Percentiles rank a stretch among this genome's conserved stretches.
Conservation (phyloP, 2,888 invertebrate genomes). For the Ophioninae sp. region DNA sequence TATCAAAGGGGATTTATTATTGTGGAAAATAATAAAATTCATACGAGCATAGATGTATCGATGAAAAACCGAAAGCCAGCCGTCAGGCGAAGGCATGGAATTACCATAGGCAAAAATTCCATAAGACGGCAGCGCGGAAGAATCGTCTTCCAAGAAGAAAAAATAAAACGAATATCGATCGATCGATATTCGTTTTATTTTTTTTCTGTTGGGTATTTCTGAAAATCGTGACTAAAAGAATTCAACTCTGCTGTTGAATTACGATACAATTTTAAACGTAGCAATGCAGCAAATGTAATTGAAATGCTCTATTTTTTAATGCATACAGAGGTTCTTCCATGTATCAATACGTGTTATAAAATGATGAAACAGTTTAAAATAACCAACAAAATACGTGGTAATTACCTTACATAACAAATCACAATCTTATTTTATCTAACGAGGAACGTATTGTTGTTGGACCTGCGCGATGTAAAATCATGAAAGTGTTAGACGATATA, state of each 20-base stretch:
- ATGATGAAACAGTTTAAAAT: background rate
- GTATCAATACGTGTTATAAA: background rate
- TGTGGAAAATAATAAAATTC: constrained; percentile 64
- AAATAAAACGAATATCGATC: background rate
- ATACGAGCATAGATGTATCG: constrained; percentile 66
- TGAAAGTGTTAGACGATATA: background rate
- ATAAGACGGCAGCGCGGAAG: background rate
- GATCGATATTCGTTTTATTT: background rate
- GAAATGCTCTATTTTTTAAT: background rate
- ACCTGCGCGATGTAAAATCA: background rate
- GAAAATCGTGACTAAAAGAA: background rate
- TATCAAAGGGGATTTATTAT: constrained; percentile 60
- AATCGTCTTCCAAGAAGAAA: background rate
- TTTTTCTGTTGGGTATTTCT: no score
- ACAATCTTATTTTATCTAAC: background rate
- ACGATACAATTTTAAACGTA: background rate
- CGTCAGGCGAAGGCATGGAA: background rate
- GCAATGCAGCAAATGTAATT: background rate
- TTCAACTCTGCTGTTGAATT: background rate
- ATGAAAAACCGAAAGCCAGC: constrained; percentile 25
- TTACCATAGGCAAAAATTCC: background rate
- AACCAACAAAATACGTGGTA: background rate
- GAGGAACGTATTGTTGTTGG: background rate
- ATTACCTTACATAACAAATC: background rate
- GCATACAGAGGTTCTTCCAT: background rate